These are phyloP conservation scores for Morelia viridis DNA, from an alignment of 2,797 vertebrate genomes.

Conservation along the genomic window DNA sequence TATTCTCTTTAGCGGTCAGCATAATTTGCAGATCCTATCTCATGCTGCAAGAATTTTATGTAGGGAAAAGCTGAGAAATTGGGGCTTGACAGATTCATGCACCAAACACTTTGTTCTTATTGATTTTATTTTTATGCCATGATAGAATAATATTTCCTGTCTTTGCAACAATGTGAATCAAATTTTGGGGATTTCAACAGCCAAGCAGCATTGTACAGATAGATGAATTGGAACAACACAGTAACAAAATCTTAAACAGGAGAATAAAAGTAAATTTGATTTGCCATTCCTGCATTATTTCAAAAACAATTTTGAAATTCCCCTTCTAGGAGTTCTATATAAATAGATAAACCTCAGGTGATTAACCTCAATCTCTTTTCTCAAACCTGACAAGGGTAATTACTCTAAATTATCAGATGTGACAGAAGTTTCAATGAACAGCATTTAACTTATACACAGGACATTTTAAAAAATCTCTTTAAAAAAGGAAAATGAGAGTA, in stretches of 20 bases:
- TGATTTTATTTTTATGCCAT: neutral
- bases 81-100: neutral
- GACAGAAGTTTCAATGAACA: constrained; percentile 65
- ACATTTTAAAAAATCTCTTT: constrained; percentile 65
- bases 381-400: constrained; percentile 70
- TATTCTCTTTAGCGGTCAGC: neutral
- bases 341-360: constrained; percentile 25
- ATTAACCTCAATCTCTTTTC: constrained; percentile 52
- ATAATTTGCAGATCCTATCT: neutral
- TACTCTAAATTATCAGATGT: constrained; percentile 72
- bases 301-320: neutral
- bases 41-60: neutral
- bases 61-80: neutral
- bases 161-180: neutral
- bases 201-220: neutral
- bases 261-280: constrained; percentile 33
- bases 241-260: constrained; percentile 16
- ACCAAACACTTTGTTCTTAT: neutral
- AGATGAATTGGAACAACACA: constrained; percentile 7
- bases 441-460: constrained; percentile 69
- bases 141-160: neutral
- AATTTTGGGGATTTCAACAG: neutral
- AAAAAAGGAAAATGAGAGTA: constrained; percentile 69
- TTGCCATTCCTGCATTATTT: constrained; percentile 15
- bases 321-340: neutral